Evolutionary conservation across 1,140 invertebrate genomes (phyloP).

Genomic region (Acromyrmex charruanus): DNA sequence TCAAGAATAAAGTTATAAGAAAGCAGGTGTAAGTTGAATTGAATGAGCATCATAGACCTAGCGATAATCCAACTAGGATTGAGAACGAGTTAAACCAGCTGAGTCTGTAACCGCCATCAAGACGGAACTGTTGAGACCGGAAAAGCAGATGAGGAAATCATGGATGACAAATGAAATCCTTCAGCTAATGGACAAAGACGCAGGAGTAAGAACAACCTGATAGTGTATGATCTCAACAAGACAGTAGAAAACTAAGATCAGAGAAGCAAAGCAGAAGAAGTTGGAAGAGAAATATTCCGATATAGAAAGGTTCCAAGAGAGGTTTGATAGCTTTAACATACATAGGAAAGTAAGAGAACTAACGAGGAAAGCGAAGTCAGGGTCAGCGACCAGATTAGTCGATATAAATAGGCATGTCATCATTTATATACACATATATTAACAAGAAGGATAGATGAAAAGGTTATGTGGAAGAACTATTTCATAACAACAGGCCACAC

Average conservation of each 20-base stretch:
- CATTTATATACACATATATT: background rate
- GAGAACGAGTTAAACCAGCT: background rate
- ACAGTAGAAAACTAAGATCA: background rate
- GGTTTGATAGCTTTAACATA: background rate
- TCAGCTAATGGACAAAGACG: background rate
- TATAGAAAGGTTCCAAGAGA: background rate
- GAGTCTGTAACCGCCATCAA: background rate
- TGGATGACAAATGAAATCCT: background rate
- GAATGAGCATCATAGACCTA: background rate
- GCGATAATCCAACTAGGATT: background rate
- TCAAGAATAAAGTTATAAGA: background rate
- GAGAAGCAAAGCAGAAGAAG: constrained; percentile 3
- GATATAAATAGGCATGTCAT: background rate
- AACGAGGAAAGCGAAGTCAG: background rate
- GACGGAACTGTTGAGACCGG: background rate
- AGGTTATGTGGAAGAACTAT: background rate
- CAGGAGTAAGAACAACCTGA: background rate
- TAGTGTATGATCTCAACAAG: background rate
- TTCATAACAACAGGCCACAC: background rate
- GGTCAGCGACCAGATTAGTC: background rate
- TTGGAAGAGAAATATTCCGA: background rate
- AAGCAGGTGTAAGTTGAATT: background rate
- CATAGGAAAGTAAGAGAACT: background rate
- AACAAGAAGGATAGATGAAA: background rate
- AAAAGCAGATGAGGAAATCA: background rate